Evolutionary conservation across 2,113 vertebrate genomes (phyloP).

Genomic region (Paradisaea rubra): DNA sequence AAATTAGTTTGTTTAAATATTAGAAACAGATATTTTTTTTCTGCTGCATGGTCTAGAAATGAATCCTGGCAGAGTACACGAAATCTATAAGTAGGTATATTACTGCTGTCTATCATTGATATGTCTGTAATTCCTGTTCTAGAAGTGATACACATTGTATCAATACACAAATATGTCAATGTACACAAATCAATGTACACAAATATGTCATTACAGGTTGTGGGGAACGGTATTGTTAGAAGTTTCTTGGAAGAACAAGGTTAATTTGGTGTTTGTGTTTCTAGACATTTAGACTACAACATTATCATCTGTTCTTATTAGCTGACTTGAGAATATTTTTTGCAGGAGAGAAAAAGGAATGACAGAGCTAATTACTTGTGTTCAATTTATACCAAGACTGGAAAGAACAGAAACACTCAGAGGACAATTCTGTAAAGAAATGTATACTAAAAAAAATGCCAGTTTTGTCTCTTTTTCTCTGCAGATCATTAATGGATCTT

Average conservation of each 20-base stretch:
- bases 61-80: neutral
- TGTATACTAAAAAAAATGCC: neutral
- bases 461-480: neutral
- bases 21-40: neutral
- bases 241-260: neutral
- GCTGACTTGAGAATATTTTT: neutral
- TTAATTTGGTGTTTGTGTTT: neutral
- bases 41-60: neutral
- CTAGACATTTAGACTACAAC: neutral
- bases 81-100: neutral
- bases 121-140: neutral
- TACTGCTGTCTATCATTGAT: neutral
- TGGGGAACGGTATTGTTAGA: fast-evolving
- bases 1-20: neutral
- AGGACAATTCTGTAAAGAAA: neutral
- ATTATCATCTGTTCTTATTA: neutral
- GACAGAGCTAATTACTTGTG: neutral
- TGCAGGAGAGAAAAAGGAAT: neutral
- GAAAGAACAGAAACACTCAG: neutral
- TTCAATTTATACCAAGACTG: neutral
- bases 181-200: no score
- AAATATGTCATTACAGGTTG: neutral
- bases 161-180: no score
- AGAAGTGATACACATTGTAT: neutral
- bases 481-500: neutral